phyloP scores from a whole-genome alignment of 1,140 invertebrate genomes.

The Trigoniulus corallinus region DNA sequence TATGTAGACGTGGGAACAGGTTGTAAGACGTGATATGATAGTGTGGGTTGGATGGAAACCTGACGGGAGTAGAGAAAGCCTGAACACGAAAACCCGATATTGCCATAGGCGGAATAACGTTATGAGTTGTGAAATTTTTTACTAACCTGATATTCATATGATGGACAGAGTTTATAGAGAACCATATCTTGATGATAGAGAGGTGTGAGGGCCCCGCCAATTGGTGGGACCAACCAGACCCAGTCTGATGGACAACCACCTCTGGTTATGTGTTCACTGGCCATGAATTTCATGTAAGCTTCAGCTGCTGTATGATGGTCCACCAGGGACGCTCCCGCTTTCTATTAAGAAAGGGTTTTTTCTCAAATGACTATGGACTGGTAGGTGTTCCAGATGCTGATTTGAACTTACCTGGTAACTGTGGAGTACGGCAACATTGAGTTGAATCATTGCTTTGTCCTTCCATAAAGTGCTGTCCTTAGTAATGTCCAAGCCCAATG shows the following conservation, averaged over 20 bases:
- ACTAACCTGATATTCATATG: slow-evolving; percentile 23
- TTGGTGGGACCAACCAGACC: slow-evolving; percentile 26
- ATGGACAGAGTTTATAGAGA: slow-evolving; percentile 21
- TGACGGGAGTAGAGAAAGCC: too few relatives aligned
- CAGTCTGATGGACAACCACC: slow-evolving; percentile 62
- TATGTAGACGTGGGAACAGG: too few relatives aligned
- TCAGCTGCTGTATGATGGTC: slow-evolving; percentile 91
- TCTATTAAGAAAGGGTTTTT: slow-evolving; percentile 22
- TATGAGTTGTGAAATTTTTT: too few relatives aligned
- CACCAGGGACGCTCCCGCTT: slow-evolving; percentile 75
- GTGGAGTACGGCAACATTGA: slow-evolving; percentile 76
- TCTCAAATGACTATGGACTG: not conserved
- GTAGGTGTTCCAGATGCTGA: not conserved
- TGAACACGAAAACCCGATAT: too few relatives aligned
- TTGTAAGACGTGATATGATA: too few relatives aligned
- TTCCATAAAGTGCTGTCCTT: slow-evolving; percentile 77
- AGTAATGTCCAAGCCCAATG: slow-evolving; percentile 72
- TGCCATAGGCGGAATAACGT: too few relatives aligned
- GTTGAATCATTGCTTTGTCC: slow-evolving; percentile 76
- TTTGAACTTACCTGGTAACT: slow-evolving; percentile 58
- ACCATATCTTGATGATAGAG: slow-evolving; percentile 25
- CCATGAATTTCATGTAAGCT: slow-evolving; percentile 88
- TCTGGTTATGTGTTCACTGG: slow-evolving; percentile 71
- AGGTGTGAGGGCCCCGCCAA: slow-evolving; percentile 17
- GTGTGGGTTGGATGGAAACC: too few relatives aligned